Conservation (phyloP, 2,888 invertebrate species). For the Lasioglossum oenotherae region DNA sequence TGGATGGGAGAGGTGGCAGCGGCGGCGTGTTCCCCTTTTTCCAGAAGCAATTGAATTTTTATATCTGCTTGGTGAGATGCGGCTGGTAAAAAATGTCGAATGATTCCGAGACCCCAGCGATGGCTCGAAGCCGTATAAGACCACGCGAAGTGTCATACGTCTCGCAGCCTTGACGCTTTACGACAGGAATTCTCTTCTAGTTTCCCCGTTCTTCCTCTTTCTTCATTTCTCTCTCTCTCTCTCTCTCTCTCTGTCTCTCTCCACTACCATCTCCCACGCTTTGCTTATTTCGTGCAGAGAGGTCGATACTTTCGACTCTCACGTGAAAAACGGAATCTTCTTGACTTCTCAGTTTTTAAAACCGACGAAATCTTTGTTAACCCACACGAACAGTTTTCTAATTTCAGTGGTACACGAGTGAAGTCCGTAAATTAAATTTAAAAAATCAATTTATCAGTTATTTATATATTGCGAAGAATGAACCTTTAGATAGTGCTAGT, state of each 20-base stretch:
- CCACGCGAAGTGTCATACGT: slow-evolving; percentile 48
- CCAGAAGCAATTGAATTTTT: slow-evolving; percentile 76
- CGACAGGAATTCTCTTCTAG: slow-evolving; percentile 29
- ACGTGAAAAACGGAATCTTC: not conserved
- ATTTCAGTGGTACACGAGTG: no score
- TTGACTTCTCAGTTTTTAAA: not conserved
- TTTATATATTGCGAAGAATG: no score
- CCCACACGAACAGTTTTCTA: not conserved
- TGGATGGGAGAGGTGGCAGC: slow-evolving; percentile 56
- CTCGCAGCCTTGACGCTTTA: slow-evolving; percentile 41
- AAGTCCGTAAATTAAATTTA: no score
- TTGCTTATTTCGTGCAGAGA: not conserved
- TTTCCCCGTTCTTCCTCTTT: not conserved
- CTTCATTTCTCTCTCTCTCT: not conserved
- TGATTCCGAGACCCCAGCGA: slow-evolving; percentile 29
- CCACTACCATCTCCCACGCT: not conserved
- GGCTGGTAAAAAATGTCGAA: slow-evolving; percentile 64
- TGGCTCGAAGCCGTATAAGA: slow-evolving; percentile 16
- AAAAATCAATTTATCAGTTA: no score
- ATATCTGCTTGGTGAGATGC: slow-evolving; percentile 66
- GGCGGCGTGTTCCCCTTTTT: slow-evolving; percentile 47
- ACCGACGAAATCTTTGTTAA: not conserved
- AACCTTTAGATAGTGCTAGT: no score
- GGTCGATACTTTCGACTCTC: not conserved
- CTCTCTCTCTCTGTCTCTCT: not conserved